Conservation (phyloP, 2,797 vertebrate species). For the Spheniscus humboldti region DNA sequence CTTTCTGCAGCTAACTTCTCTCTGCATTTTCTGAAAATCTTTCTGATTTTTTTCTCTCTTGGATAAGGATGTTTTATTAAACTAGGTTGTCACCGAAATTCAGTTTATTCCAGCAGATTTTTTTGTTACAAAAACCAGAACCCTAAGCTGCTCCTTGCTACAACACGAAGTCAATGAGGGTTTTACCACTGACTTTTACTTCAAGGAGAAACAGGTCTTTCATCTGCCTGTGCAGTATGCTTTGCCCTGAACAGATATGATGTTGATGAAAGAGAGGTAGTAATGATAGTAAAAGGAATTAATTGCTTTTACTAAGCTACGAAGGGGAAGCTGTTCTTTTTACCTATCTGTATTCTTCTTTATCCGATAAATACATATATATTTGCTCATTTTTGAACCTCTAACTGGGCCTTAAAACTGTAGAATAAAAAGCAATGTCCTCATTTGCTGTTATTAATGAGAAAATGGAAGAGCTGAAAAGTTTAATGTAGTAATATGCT, state of each 20-base stretch:
- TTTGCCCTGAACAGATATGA: not conserved
- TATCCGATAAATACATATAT: fast-evolving
- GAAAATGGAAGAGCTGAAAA: not conserved
- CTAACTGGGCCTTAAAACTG: not conserved
- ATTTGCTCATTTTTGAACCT: not conserved
- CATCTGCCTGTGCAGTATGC: not conserved
- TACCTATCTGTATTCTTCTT: not conserved
- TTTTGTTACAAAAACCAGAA: not conserved
- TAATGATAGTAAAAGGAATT: not conserved
- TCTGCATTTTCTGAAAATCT: not conserved
- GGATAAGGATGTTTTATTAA: not conserved
- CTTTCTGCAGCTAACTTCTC: not conserved
- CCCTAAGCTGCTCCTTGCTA: not conserved
- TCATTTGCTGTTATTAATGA: not conserved
- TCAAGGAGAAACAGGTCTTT: not conserved
- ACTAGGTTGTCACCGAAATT: not conserved
- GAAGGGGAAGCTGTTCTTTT: not conserved
- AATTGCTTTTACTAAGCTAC: not conserved
- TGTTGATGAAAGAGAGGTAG: not conserved
- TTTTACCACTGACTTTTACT: not conserved
- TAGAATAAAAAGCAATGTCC: not conserved
- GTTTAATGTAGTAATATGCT: not conserved
- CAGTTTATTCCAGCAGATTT: not conserved
- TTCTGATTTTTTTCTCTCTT: not conserved
- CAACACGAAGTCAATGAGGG: not conserved